Conservation (phyloP, 2,888 invertebrate species). For the Ichneumon xanthorius region DNA sequence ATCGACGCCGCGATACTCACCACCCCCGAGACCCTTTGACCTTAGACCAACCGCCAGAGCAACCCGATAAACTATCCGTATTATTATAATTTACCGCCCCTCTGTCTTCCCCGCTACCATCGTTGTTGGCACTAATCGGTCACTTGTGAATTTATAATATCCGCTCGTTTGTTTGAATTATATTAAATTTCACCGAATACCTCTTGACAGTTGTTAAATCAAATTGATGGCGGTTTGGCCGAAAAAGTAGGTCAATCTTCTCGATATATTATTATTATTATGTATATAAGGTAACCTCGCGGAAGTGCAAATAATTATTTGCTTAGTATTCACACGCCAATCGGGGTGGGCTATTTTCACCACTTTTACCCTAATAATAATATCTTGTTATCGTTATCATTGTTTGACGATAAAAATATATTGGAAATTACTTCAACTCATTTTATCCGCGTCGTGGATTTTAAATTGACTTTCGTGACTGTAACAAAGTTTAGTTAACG, state of each 20-base stretch:
- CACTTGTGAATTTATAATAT: conserved; percentile 23
- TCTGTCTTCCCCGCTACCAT: not conserved
- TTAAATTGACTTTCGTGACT: not conserved
- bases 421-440: not conserved
- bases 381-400: not conserved
- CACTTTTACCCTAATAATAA: not conserved
- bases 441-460: not conserved
- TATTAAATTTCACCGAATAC: not conserved
- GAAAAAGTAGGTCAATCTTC: conserved; percentile 8
- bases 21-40: conserved; percentile 40
- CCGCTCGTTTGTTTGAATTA: not conserved
- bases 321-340: not conserved
- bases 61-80: not conserved
- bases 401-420: not conserved
- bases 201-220: not conserved
- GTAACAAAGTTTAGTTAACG: not conserved
- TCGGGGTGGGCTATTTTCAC: not conserved
- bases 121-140: conserved; percentile 11
- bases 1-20: conserved; percentile 41
- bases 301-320: not conserved
- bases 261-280: not conserved
- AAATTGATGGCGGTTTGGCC: not conserved
- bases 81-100: conserved; percentile 33
- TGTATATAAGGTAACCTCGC: not conserved
- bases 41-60: conserved; percentile 21